These are phyloP conservation scores for Nebria ingens DNA, from an alignment of 1,140 invertebrate genomes.

Conservation along the genomic window DNA sequence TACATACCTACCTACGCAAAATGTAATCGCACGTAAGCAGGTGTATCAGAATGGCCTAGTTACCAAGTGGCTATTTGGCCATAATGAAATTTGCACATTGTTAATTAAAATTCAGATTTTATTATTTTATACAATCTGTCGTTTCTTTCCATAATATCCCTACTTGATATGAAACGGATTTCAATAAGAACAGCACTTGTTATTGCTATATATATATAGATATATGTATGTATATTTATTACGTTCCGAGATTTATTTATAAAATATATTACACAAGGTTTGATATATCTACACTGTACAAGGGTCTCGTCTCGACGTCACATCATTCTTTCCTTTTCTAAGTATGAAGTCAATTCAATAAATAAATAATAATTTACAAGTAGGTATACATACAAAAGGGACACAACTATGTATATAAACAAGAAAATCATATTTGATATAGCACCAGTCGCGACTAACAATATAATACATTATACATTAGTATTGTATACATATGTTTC, in stretches of 20 bases:
- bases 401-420: conserved; percentile 17
- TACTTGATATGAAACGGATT: no score
- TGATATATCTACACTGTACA: conserved; percentile 37
- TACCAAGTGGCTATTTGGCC: no score
- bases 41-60: no score
- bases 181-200: no score
- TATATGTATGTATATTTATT: conserved; percentile 13
- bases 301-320: conserved; percentile 7
- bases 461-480: conserved; percentile 15
- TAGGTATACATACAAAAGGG: background rate
- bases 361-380: conserved; percentile 2
- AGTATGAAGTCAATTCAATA: background rate
- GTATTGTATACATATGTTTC: no score
- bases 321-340: conserved; percentile 11
- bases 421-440: conserved; percentile 27
- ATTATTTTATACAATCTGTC: no score
- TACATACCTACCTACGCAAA: no score
- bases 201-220: conserved; percentile 28
- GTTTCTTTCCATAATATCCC: no score
- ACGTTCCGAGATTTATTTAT: conserved; percentile 34
- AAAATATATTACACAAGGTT: conserved; percentile 36
- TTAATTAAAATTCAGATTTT: no score
- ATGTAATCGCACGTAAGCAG: no score
- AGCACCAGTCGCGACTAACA: conserved; percentile 34
- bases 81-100: no score